Percentiles rank a stretch among this genome's conserved stretches.
These are phyloP conservation scores for Caenorhabditis sp. DNA, from an alignment of 2,888 invertebrate genomes.

Conservation along the genomic window DNA sequence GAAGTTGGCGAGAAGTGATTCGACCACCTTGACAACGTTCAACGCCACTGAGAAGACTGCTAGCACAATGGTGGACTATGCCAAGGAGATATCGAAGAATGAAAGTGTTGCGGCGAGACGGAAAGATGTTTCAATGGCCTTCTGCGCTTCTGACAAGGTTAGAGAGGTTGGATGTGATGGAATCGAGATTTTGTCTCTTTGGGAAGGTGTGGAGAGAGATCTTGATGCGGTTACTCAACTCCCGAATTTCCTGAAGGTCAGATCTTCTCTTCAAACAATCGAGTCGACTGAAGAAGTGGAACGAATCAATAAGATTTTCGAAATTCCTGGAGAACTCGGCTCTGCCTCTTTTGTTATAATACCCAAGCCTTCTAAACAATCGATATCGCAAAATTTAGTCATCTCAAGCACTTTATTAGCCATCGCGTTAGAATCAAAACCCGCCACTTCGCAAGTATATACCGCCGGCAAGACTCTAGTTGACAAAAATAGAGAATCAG, in stretches of 20 bases:
- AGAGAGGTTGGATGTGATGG: constrained; percentile 53
- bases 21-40: constrained; percentile 25
- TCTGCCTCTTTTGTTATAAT: background rate
- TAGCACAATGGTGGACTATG: constrained; percentile 31
- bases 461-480: background rate
- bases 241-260: constrained; percentile 30
- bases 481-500: background rate
- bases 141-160: constrained; percentile 24
- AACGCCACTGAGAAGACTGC: constrained; percentile 32
- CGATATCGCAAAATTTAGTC: background rate
- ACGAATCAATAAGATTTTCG: constrained; percentile 37
- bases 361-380: background rate
- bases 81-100: constrained; percentile 20
- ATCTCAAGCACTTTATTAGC: background rate
- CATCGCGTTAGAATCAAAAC: background rate
- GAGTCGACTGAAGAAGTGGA: constrained; percentile 54
- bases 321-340: constrained; percentile 38
- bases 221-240: constrained; percentile 57
- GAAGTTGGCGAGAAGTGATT: constrained; percentile 31
- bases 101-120: constrained; percentile 30
- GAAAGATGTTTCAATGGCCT: constrained; percentile 22
- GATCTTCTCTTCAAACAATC: constrained; percentile 50
- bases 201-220: constrained; percentile 62
- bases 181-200: constrained; percentile 58
- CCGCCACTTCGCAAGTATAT: background rate